Evolutionary conservation across 2,888 invertebrate genomes (phyloP).

Genomic region (Drosophila borborema): DNA sequence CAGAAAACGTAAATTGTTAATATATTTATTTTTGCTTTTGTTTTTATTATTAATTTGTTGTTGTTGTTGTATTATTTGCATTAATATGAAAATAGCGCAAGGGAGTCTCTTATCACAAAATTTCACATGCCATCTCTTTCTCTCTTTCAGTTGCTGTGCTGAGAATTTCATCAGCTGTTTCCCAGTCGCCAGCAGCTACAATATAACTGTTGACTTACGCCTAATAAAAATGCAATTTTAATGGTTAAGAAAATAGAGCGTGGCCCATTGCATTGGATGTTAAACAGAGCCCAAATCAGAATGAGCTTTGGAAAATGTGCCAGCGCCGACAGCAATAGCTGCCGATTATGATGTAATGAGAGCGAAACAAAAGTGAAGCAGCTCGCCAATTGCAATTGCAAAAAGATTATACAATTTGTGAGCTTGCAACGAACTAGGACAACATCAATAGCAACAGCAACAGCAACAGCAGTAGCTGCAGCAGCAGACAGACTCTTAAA

Average conservation of each 20-base stretch:
- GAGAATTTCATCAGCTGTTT: slow-evolving; percentile 75
- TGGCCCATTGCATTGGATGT: slow-evolving; percentile 57
- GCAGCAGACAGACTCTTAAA: slow-evolving; percentile 44
- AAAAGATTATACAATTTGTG: slow-evolving; percentile 76
- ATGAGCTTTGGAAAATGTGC: slow-evolving; percentile 61
- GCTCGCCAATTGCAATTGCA: slow-evolving; percentile 58
- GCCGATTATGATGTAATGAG: slow-evolving; percentile 69
- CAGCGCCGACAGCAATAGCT: slow-evolving; percentile 33
- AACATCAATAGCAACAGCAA: slow-evolving; percentile 49
- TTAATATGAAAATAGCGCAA: slow-evolving; percentile 49
- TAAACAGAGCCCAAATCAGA: slow-evolving; percentile 64
- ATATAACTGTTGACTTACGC: slow-evolving; percentile 42
- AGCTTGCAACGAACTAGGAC: slow-evolving; percentile 75
- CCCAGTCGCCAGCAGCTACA: slow-evolving; percentile 6
- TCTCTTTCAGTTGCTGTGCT: slow-evolving; percentile 47
- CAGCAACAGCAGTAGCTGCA: not conserved
- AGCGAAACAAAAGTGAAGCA: slow-evolving; percentile 75
- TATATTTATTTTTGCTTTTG: slow-evolving; percentile 9
- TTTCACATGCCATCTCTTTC: slow-evolving; percentile 37
- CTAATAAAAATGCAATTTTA: slow-evolving; percentile 76
- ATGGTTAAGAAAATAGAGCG: slow-evolving; percentile 75
- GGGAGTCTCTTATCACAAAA: slow-evolving; percentile 62
- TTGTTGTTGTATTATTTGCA: slow-evolving; percentile 4
- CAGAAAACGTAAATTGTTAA: slow-evolving; percentile 44
- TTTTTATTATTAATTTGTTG: slow-evolving; percentile 1